Base-by-base conservation (phyloP, 2,113 vertebrate genomes). In the Caretta caretta region DNA sequence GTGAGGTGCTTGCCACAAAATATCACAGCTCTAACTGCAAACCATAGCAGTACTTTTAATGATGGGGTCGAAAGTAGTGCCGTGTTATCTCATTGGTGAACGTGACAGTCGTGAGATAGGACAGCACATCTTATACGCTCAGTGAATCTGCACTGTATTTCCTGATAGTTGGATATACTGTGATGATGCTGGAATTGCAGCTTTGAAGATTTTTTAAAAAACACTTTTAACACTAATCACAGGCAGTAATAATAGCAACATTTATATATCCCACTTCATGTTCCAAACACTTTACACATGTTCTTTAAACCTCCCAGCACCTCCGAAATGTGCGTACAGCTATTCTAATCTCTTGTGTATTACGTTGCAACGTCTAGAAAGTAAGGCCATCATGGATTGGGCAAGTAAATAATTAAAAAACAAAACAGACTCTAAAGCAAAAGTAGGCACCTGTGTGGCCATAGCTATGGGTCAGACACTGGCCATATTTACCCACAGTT, bases 311-410 rank as follows among this genome's bases (percentile, higher is more conserved):
- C 75, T 46, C 24, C 75, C 42, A 48, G 13, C 38, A 27, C 75
- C 42, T 22, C 24, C 11, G 4, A 27, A 46, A 48, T 27, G 22
- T 78, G 82, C 31, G 42, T 88, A 5, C 83, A 80, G 54, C 59
- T 76, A 22, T 85, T 46, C 50, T 84, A 9, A 27, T 90, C 76
- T 81, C 76, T 78, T 27, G 6, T 17, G 8, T 65, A 50, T 81
- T 2, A 0, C 51, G 9, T 69, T 92, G 53, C 50, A 57, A 51
- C 1, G 24, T 79, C 24, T 25, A 48, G 75, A 24, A 78, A 78
- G 22, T 46, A 78, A 78, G 11, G 56, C 49, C 51, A 88, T 76
- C 86, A 48, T 69, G 38, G 27, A 50, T 75, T 53, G 83, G 91
- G 53, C 8, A 38, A 4, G 13, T 88, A 19, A 51, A 78, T 90